Evolutionary conservation across 2,888 invertebrate species (phyloP), one percentile per base, ranked within the genome.

Genomic region (Leuctra nigra): DNA sequence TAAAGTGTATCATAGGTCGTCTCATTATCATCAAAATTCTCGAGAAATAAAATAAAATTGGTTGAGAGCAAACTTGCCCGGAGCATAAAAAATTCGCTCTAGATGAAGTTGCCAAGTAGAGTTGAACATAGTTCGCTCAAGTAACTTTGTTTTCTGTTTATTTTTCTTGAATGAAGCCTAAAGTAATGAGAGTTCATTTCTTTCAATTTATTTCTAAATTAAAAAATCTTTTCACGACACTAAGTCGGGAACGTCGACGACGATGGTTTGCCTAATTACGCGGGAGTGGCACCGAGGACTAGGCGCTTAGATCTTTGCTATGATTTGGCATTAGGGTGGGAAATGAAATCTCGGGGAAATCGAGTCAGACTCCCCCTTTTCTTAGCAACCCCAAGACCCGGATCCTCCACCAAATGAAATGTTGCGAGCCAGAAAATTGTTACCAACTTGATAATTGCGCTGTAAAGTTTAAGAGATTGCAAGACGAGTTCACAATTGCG

Each of bases 391-490:
- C 18, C 4, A 13, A 16, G 18, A 16, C 18, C n/a, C 44, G 44
- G 44, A 9, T 50, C 56, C 39, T 59, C 44, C 47, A 25, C 39
- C 44, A 56, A 56, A 56, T 59, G 59, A 59, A 59, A 59, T 54
- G 58, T 59, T 59, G n/a, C n/a, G 55, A 56, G 58, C 55, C 46
- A 59, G 55, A 56, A 59, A 59, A 59, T 59, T 59, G 58, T 55
- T 59, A 56, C 55, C 55, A 59, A 59, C 58, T 59, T 59, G 55
- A 59, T 59, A 59, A 59, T 59, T 59, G 57, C 57, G 46, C 56
- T 38, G 38, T 48, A 39, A 20, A 24, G 50, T 48, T 29, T 38
- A 50, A 50, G 50, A 50, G 48, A 56, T 48, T 50, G 35, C 25
- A 16, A 20, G 55, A 50, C 38, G 50, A 36, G 47, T 50, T 29